Evolutionary conservation across 2,888 invertebrate genomes (phyloP).

Genomic region (Acronicta alni): DNA sequence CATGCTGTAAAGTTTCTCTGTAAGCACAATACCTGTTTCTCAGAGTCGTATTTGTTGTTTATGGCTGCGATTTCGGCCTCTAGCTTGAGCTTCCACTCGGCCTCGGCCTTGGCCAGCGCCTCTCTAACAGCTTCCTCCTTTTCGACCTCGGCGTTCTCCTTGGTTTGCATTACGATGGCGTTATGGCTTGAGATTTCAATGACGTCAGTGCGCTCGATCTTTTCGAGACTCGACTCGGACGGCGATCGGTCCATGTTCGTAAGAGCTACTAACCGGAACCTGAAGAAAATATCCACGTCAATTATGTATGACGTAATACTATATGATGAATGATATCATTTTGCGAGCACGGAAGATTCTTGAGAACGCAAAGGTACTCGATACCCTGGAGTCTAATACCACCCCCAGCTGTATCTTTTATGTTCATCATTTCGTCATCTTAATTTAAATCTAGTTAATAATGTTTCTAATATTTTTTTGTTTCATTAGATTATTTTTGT

Average conservation of each 20-base stretch:
- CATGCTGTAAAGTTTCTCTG: too few relatives aligned
- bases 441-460: too few relatives aligned
- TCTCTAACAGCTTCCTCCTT: slow-evolving; percentile 88
- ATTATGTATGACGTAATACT: too few relatives aligned
- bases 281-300: slow-evolving; percentile 48
- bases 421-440: too few relatives aligned
- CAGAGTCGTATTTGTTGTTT: slow-evolving; percentile 84
- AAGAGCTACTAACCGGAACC: slow-evolving; percentile 93
- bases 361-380: too few relatives aligned
- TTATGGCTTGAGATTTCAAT: slow-evolving; percentile 91
- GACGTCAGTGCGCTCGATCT: slow-evolving; percentile 91
- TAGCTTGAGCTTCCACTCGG: slow-evolving; percentile 88
- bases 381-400: too few relatives aligned
- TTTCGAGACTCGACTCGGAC: slow-evolving; percentile 94
- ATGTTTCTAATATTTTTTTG: too few relatives aligned
- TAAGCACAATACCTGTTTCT: slow-evolving; percentile 81
- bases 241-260: slow-evolving; percentile 93
- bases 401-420: too few relatives aligned
- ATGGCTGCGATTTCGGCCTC: slow-evolving; percentile 70
- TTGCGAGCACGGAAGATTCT: too few relatives aligned
- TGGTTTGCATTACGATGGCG: slow-evolving; percentile 91
- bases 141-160: slow-evolving; percentile 91
- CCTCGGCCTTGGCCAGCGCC: slow-evolving; percentile 88
- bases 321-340: too few relatives aligned
- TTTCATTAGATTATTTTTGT: too few relatives aligned